These are phyloP conservation scores for Nemopilema nomurai DNA, from an alignment of 30 jellyfish, hydroid and myxozoan genomes.

Conservation along the genomic window DNA sequence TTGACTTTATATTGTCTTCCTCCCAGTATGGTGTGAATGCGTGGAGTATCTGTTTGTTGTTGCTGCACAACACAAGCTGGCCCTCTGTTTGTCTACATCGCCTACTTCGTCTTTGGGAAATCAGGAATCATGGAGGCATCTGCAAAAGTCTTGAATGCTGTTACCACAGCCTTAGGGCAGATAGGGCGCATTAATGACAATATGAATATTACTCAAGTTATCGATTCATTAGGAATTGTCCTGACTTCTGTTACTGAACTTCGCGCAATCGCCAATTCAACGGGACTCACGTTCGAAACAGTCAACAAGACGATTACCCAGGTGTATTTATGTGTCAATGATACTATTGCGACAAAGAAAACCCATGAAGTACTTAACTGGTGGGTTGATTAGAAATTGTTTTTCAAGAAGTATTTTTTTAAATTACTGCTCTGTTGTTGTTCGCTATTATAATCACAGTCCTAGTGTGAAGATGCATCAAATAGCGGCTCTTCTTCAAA, in stretches of 20 bases:
- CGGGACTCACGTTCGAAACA: neutral
- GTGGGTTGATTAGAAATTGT: neutral
- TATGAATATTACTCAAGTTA: neutral
- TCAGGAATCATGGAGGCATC: neutral
- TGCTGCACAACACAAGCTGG: too few species aligned
- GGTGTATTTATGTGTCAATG: conserved; percentile 1
- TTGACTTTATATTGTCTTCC: too few species aligned
- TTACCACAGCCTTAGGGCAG: neutral
- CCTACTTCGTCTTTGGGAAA: neutral
- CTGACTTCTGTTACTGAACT: neutral
- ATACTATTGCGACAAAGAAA: neutral
- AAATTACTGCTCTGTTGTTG: neutral
- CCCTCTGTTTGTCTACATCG: too few species aligned
- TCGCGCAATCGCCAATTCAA: neutral
- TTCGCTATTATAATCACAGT: neutral
- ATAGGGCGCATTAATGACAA: neutral
- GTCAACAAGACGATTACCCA: neutral
- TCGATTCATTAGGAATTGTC: neutral
- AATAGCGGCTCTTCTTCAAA: too few species aligned
- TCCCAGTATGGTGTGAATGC: too few species aligned
- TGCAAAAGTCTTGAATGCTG: neutral
- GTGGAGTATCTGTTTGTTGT: too few species aligned
- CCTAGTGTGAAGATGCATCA: neutral
- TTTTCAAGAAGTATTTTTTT: too few species aligned
- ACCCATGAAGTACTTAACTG: neutral